Evolutionary conservation across 2,888 invertebrate species (phyloP).

Genomic region (Epiblema foenella): DNA sequence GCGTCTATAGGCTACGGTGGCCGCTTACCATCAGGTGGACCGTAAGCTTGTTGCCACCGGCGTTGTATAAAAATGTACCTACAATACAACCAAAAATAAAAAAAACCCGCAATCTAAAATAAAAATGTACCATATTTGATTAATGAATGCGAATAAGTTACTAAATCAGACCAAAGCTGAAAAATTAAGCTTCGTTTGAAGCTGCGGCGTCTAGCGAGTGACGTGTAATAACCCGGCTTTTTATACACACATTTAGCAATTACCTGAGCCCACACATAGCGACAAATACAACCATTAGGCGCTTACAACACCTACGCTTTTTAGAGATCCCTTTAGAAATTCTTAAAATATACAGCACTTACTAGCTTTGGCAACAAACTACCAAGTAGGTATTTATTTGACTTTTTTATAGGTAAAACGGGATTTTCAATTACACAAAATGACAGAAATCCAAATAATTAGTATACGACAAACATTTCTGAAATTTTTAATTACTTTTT

Average conservation of each 20-base stretch:
- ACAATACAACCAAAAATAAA: too few species aligned
- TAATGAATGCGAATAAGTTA: too few species aligned
- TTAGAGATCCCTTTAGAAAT: constrained; percentile 22
- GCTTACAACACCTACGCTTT: constrained; percentile 35
- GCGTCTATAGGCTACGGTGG: too few species aligned
- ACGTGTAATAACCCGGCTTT: constrained; percentile 2
- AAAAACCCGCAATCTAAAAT: too few species aligned
- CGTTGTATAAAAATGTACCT: too few species aligned
- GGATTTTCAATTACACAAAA: neutral
- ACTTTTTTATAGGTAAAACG: neutral
- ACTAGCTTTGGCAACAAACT: neutral
- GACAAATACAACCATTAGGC: constrained; percentile 41
- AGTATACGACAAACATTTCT: neutral
- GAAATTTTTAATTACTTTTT: too few species aligned
- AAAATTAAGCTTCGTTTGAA: constrained; percentile 8
- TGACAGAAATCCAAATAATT: neutral
- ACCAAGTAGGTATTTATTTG: neutral
- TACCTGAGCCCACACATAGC: constrained; percentile 27
- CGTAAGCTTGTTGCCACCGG: too few species aligned
- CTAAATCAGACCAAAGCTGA: neutral
- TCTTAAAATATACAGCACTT: neutral
- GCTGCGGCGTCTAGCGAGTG: neutral
- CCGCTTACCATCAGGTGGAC: too few species aligned
- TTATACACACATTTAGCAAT: constrained; percentile 28
- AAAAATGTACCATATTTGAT: too few species aligned